Base-by-base conservation (phyloP, 2,113 vertebrate species). In the Xenopus borealis region DNA sequence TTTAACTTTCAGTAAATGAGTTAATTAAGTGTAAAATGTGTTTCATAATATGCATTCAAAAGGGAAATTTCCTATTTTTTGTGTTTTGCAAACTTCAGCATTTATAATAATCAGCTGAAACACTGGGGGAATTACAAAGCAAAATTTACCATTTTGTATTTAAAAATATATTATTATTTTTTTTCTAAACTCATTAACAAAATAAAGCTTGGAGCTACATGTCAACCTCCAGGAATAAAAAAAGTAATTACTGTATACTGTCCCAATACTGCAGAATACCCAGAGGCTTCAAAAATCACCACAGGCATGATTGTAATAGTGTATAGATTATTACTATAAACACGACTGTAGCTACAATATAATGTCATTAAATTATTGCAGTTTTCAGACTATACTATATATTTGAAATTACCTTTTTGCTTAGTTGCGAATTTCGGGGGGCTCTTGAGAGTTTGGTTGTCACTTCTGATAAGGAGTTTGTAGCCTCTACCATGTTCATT, bases 311-410 rank as follows among this genome's bases (percentile, higher is more conserved):
- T 57, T 19, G 20, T n/a, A 16, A 62, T 50, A 11, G 16, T 16
- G 61, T 40, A 14, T 72, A 27, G 12, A 40, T 40, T 40, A 55
- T 53, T 71, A 59, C 61, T 72, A 33, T 65, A 66, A 72, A 72
- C 62, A 63, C 12, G 16, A 63, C 59, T 40, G 33, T 40, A 40
- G 20, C 62, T 23, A 63, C 40, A 47, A 46, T 50, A 57, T 45
- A 59, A 74, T 74, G 52, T 30, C 63, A 74, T 63, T 58, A 59
- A 59, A 74, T 16, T 74, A 74, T 46, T 67, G 50, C 18, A 45
- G 40, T 74, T 64, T 74, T 74, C 18, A 74, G 64, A 53, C 63
- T 74, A 14, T 74, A 53, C 63, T 74, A 14, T 74, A 53, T 33
- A 58, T 18, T 46, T 66, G 66, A 67, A 72, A 72, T 18, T 30